Conservation (phyloP, 2,888 invertebrate species). For the Dorcus hopei region DNA sequence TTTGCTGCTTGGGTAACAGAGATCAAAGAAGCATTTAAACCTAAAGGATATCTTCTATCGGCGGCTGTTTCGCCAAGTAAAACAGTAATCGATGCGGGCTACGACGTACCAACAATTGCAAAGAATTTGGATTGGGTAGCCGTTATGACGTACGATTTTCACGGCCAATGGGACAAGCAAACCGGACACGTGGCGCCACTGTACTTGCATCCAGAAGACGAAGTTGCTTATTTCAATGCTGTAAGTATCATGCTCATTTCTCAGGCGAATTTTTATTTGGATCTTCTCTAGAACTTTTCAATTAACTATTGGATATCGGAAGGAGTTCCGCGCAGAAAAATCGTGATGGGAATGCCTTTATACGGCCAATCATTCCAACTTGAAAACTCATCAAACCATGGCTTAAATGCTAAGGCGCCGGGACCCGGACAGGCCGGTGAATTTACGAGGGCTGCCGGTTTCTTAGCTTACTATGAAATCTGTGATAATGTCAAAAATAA, state of each 20-base stretch:
- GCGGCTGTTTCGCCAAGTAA: slow-evolving; percentile 87
- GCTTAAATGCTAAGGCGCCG: slow-evolving; percentile 72
- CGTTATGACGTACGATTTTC: slow-evolving; percentile 90
- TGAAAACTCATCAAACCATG: slow-evolving; percentile 58
- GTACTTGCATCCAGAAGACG: slow-evolving; percentile 78
- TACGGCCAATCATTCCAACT: slow-evolving; percentile 84
- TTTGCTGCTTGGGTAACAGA: slow-evolving; percentile 75
- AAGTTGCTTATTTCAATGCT: slow-evolving; percentile 77
- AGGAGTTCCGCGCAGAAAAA: slow-evolving; percentile 76
- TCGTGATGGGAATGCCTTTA: slow-evolving; percentile 86
- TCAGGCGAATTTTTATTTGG: neutral
- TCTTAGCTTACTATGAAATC: slow-evolving; percentile 88
- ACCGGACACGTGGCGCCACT: slow-evolving; percentile 88
- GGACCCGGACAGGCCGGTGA: slow-evolving; percentile 82
- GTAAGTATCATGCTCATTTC: slow-evolving; percentile 50
- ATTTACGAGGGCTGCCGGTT: slow-evolving; percentile 80
- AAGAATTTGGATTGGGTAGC: slow-evolving; percentile 84
- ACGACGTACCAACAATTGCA: slow-evolving; percentile 74
- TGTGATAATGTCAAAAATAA: slow-evolving; percentile 75
- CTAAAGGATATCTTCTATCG: slow-evolving; percentile 62
- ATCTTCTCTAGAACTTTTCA: slow-evolving; percentile 70
- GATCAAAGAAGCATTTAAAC: slow-evolving; percentile 55
- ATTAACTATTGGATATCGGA: slow-evolving; percentile 86
- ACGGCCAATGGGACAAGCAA: slow-evolving; percentile 89
- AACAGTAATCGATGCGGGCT: slow-evolving; percentile 79